phyloP scores from a whole-genome alignment of 2,113 vertebrate genomes.

The Nesogale talazaci region DNA sequence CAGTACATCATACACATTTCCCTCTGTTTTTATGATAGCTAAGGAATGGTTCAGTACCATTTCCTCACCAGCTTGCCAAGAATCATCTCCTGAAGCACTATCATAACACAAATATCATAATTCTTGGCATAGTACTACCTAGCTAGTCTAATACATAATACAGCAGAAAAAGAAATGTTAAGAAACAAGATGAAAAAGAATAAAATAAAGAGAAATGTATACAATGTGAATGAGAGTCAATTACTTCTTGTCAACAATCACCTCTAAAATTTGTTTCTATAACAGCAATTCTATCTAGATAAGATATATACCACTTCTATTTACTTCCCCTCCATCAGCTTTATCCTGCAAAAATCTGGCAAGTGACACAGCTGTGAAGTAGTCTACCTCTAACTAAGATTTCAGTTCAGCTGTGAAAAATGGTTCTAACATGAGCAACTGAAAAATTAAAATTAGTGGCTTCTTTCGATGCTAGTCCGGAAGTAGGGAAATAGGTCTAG shows the following conservation, averaged over 20 bases:
- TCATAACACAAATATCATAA: slow-evolving; percentile 8
- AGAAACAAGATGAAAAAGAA: slow-evolving; percentile 54
- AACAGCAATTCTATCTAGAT: not conserved
- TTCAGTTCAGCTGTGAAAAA: slow-evolving; percentile 5
- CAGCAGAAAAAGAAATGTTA: slow-evolving; percentile 32
- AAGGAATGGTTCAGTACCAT: not conserved
- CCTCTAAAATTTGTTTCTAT: slow-evolving; percentile 33
- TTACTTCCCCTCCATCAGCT: slow-evolving; percentile 23
- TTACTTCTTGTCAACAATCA: slow-evolving; percentile 22
- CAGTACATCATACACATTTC: not conserved
- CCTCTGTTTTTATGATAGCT: not conserved
- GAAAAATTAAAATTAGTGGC: not conserved
- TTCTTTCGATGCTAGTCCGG: not conserved
- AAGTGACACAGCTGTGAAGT: not conserved
- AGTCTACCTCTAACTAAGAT: not conserved
- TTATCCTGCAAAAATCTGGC: slow-evolving; percentile 2
- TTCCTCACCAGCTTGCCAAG: not conserved
- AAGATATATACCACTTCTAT: not conserved
- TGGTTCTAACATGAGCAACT: not conserved
- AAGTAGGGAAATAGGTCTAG: not conserved
- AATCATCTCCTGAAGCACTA: no score
- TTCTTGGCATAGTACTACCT: slow-evolving; percentile 12
- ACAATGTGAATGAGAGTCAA: slow-evolving; percentile 36
- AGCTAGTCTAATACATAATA: not conserved
- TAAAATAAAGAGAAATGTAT: slow-evolving; percentile 31